A percentile compares a stretch with the other conserved stretches of the same genome.
phyloP scores from a whole-genome alignment of 2,797 vertebrate species.

The Hylomyscus alleni region DNA sequence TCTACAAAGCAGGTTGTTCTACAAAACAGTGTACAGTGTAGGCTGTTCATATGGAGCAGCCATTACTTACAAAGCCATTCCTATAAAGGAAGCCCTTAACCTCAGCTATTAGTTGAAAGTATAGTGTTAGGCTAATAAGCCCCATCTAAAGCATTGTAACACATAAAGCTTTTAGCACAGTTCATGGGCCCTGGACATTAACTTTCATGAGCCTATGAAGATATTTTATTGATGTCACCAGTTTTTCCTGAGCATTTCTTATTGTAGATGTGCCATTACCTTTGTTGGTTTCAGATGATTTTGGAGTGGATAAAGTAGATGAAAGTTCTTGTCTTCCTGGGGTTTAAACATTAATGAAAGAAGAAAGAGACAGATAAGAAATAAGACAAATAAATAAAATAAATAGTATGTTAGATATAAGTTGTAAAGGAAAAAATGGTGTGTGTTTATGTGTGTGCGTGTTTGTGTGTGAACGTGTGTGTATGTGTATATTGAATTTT shows the following conservation, averaged over 20 bases:
- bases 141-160: neutral
- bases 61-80: neutral
- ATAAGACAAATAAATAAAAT: neutral
- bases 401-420: neutral
- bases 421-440: neutral
- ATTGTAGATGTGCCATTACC: neutral
- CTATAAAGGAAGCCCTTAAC: neutral
- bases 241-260: neutral
- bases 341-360: neutral
- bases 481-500: neutral
- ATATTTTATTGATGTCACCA: neutral
- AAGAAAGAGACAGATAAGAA: neutral
- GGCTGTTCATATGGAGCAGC: neutral
- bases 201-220: neutral
- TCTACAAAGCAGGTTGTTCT: slow-evolving; percentile 52
- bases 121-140: slow-evolving; percentile 22
- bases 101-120: slow-evolving; percentile 43
- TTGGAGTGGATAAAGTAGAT: neutral
- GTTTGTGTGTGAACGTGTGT: neutral
- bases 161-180: neutral
- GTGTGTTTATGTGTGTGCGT: neutral
- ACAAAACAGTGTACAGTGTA: neutral
- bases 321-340: neutral
- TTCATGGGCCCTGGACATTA: neutral
- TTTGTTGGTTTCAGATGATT: neutral